Evolutionary conservation across 2,797 vertebrate genomes (phyloP), one percentile per base, ranked within the genome.

Genomic region (Hypotaenidia okinawae): DNA sequence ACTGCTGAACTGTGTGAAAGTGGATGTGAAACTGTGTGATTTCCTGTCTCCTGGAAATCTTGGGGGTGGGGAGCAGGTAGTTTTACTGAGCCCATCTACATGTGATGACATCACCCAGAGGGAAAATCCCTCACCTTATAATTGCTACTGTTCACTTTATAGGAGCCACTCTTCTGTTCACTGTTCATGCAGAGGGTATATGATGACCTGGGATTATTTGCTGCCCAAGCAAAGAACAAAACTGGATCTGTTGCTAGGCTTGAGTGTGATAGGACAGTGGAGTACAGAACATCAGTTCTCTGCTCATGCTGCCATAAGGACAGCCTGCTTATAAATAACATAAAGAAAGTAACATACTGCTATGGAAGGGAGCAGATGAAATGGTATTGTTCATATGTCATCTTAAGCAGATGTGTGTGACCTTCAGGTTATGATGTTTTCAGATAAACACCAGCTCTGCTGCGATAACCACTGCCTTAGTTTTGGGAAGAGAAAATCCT

Each of bases 101-200:
- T 59, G 28, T 33, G 39, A 13, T 1, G 3, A 27, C 76, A 52
- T 22, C 39, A n/a, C 47, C 49, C 6, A 52, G 39, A 61, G 18
- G 11, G 4, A 47, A 57, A 66, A 32, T 1, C 0, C 5, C 7
- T 27, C 27, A 35, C 27, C 5, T 57, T 54, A 0, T 41, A 30
- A 72, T 57, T 27, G 30, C 52, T 14, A 43, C 32, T 32, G 47
- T 32, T 61, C 47, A 24, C 66, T 59, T 52, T 23, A 32, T 59
- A 75, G 45, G 39, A 52, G 57, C 27, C 25, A 6, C 28, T 45
- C 5, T 32, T 57, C 7, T 32, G 62, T 11, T 82, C 35, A 21
- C 2, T 55, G 23, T 9, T 77, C 5, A 0, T 24, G 30, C 64
- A 55, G 51, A 76, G 66, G 49, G 21, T 37, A 24, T 35, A 4